These are phyloP conservation scores for Habrosyne pyritoides DNA, from an alignment of 2,888 invertebrate genomes.

Conservation along the genomic window DNA sequence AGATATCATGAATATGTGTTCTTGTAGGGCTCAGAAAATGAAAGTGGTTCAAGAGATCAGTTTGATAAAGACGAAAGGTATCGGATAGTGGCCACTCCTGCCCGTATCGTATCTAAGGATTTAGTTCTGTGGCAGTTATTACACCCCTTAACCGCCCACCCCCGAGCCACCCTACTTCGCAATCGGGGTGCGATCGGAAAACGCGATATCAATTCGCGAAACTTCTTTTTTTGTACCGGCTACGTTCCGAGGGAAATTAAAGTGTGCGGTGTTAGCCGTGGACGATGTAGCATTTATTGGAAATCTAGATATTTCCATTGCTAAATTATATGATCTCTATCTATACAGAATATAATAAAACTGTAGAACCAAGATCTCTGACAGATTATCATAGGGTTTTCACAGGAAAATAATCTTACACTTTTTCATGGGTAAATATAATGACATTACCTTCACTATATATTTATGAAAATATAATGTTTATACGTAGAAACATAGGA, in stretches of 20 bases:
- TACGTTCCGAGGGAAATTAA: conserved; percentile 54
- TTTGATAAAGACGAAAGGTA: conserved; percentile 42
- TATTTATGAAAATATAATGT: no score
- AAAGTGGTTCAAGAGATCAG: conserved; percentile 30
- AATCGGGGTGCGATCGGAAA: conserved; percentile 57
- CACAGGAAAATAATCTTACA: no score
- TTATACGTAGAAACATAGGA: no score
- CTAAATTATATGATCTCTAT: not conserved
- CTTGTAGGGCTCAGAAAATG: not conserved
- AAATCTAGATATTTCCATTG: conserved; percentile 13
- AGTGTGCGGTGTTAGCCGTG: conserved; percentile 34
- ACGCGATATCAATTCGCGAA: conserved; percentile 64
- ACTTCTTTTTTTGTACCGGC: conserved; percentile 50
- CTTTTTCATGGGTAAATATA: no score
- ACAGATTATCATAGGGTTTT: no score
- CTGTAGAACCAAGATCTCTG: no score
- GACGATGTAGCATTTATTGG: conserved; percentile 34
- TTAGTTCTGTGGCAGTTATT: conserved; percentile 62
- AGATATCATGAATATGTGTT: not conserved
- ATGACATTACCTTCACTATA: no score
- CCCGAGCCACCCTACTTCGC: conserved; percentile 27
- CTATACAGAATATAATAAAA: no score
- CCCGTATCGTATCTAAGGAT: conserved; percentile 44
- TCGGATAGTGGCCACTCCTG: conserved; percentile 22
- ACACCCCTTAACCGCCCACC: conserved; percentile 32